Evolutionary conservation across 2,888 invertebrate species (phyloP), one percentile per base, ranked within the genome.

Genomic region (Archaeoteleia sp.): DNA sequence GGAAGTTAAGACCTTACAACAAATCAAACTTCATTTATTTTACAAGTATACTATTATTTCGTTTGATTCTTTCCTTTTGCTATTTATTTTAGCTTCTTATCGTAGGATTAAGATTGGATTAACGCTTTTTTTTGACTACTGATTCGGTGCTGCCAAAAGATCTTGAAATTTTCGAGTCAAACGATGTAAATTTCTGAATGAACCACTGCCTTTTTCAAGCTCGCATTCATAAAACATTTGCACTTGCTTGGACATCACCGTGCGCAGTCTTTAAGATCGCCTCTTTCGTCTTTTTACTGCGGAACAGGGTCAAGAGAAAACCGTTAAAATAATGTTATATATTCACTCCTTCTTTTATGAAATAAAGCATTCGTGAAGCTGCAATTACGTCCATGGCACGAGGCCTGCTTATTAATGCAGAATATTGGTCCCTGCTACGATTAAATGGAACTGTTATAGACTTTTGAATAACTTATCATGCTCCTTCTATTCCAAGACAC

Each of bases 301-400:
- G 23, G 20, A 55, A 55, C 30, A 54, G 43, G 62, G 54, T 54
- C 54, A 40, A 23, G 4, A 20, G 10, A 17, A 25, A 32, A 40
- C 35, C 14, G 15, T 20, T 13, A 7, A 9, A 32, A 23, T 29
- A 34, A 62, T 46, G 42, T 54, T 12, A 32, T 20, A 7, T 8
- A 29, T 40, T 34, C 53, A 32, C 12, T 32, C 37, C 46, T 20
- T 20, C 9, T 45, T 43, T 39, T 49, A 32, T 43, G 43, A 62
- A 62, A 62, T 43, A 48, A 48, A 10, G 3, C 10, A 3, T n/a
- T 4, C 10, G 2, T 9, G 54, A 63, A 55, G 45, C 63, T 57
- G 51, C 51, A 65, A 65, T 65, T 63, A 63, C 55, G 55, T 37
- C 49, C 35, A 43, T 49, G 42, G 30, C 5, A 4, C 13, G 17